phyloP scores from a whole-genome alignment of 2,797 vertebrate species.

The Antrozous pallidus region DNA sequence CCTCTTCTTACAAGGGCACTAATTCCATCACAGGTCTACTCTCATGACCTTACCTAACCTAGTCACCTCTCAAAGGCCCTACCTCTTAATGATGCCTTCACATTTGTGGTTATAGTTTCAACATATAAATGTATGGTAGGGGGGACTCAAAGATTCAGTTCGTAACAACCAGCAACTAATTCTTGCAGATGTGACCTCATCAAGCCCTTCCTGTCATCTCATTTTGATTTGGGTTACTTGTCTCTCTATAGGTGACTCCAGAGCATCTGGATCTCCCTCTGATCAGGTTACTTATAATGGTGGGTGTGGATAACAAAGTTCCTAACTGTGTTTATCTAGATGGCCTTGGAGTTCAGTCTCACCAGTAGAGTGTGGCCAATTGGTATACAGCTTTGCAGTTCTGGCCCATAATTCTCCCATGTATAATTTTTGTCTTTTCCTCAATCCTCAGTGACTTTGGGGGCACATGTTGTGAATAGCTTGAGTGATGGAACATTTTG shows the following conservation, averaged over 20 bases:
- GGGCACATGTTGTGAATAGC: neutral
- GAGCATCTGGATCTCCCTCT: neutral
- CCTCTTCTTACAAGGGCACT: neutral
- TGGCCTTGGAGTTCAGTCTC: neutral
- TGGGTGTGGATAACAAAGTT: neutral
- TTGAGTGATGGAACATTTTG: neutral
- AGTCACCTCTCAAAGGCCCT: neutral
- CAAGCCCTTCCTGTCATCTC: neutral
- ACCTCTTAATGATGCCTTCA: neutral
- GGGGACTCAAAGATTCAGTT: neutral
- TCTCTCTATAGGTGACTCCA: neutral
- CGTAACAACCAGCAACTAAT: neutral
- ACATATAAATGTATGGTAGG: neutral
- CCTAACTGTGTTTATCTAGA: neutral
- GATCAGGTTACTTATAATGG: neutral
- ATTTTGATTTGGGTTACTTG: neutral
- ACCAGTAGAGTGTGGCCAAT: neutral
- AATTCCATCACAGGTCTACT: neutral
- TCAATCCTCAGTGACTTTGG: neutral
- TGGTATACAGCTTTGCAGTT: neutral
- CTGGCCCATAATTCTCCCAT: neutral
- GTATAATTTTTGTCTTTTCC: neutral
- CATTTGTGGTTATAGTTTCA: neutral
- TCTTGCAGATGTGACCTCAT: neutral
- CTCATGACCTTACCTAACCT: neutral